Base-by-base conservation (phyloP, 2,113 vertebrate genomes). In the Clupea harengus region DNA sequence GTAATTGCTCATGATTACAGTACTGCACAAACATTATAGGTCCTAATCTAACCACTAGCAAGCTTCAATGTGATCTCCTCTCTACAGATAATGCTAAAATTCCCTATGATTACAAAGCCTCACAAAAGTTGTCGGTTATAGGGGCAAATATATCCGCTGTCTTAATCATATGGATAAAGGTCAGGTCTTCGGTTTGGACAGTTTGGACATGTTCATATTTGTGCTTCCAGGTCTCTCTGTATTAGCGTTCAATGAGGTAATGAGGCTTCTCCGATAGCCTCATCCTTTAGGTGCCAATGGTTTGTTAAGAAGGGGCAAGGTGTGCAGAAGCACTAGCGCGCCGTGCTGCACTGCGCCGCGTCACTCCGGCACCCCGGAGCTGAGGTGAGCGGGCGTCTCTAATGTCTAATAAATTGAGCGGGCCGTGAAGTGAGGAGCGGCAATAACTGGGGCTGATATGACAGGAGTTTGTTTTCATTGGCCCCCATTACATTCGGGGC, bases 391-490 rank as follows among this genome's bases (percentile, higher is more conserved):
- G 45, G n/a, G 18, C 82, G 81, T 47, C 80, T 81, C 60, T 85
- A 86, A 83, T 50, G 60, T 78, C 32, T 81, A 57, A 80, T 54
- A 47, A 81, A 80, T 87, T 45, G 85, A 81, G 32, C 10, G 44
- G 72, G 45, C 80, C 17, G 45, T 47, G 83, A 82, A 82, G 80
- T 67, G 54, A 67, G 81, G 83, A 45, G 57, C 28, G 45, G 45
- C 84, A 82, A 87, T 75, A 87, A 72, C 72, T 13, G 18, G 20
- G 20, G n/a, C 54, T 87, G 80, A 87, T 82, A 82, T 85, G 83
- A 87, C 86, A 87, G 52, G 83, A 82, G 83, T 87, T 84, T 75
- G 86, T 87, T 87, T 87, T 85, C 83, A 85, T 85, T 75, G 83
- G 67, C 78, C 50, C 57, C 54, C 45, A 60, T 82, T 81, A 72